These are phyloP conservation scores for Tetramorium alpestre DNA, from an alignment of 1,140 invertebrate species.

Conservation along the genomic window DNA sequence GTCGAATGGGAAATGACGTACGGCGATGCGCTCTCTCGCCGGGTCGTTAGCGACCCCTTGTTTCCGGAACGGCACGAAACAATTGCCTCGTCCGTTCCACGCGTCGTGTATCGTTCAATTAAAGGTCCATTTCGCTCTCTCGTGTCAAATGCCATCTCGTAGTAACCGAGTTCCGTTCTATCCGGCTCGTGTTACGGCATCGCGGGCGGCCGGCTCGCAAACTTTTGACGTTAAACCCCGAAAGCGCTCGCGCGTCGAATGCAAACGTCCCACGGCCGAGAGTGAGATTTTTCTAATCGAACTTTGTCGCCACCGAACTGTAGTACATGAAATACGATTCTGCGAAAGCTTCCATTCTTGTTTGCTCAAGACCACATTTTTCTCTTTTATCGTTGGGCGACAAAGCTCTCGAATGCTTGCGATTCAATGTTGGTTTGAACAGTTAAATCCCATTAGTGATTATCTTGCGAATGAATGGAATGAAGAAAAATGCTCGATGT, in stretches of 20 bases:
- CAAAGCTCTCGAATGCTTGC: not conserved
- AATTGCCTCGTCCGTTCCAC: slow-evolving; percentile 49
- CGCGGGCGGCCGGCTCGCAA: slow-evolving; percentile 10
- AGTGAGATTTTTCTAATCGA: slow-evolving; percentile 40
- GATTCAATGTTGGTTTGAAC: not conserved
- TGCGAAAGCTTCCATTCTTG: not conserved
- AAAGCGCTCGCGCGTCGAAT: slow-evolving; percentile 16
- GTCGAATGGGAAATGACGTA: slow-evolving; percentile 60
- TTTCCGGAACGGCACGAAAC: slow-evolving; percentile 60
- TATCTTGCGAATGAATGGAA: not conserved
- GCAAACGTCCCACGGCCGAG: not conserved
- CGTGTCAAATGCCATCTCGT: slow-evolving; percentile 23
- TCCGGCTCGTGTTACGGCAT: slow-evolving; percentile 29
- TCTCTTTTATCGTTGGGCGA: not conserved
- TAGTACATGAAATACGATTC: not conserved
- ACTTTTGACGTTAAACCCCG: slow-evolving; percentile 39
- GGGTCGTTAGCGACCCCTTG: slow-evolving; percentile 68
- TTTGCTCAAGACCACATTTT: not conserved
- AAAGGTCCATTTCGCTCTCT: slow-evolving; percentile 27
- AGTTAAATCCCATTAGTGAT: not conserved
- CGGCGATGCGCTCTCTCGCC: slow-evolving; percentile 51
- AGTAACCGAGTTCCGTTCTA: slow-evolving; percentile 13
- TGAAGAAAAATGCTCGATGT: not conserved
- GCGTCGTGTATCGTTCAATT: slow-evolving; percentile 62
- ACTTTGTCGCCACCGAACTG: slow-evolving; percentile 1